Conservation (phyloP, 2,797 vertebrate species). For the Gastrophryne carolinensis region DNA sequence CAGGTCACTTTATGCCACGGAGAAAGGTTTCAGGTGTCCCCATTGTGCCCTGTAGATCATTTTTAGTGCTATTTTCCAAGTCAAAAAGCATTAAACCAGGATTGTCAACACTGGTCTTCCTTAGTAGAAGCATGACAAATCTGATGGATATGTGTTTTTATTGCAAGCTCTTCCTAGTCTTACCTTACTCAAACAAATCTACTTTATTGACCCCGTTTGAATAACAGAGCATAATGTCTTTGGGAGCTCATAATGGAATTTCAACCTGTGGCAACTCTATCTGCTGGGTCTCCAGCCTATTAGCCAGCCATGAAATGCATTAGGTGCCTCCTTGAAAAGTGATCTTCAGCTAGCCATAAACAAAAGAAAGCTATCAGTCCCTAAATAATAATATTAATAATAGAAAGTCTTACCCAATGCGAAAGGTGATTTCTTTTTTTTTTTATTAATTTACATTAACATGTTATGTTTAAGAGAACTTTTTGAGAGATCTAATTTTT, state of each 20-base stretch:
- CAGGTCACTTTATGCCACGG: conserved; percentile 36
- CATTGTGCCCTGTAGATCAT: conserved; percentile 20
- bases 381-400: background rate
- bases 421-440: no score
- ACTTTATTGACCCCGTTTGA: background rate
- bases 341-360: background rate
- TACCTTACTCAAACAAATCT: conserved; percentile 9
- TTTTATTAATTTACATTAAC: no score
- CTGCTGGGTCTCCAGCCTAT: background rate
- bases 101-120: conserved; percentile 34
- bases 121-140: conserved; percentile 25
- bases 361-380: background rate
- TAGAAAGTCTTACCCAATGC: background rate
- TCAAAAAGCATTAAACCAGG: conserved; percentile 9
- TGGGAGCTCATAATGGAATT: conserved; percentile 5
- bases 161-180: conserved; percentile 9
- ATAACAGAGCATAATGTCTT: background rate
- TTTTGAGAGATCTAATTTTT: no score
- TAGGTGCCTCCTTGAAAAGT: background rate
- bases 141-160: conserved; percentile 25
- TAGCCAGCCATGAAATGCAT: background rate
- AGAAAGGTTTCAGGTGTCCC: conserved; percentile 30
- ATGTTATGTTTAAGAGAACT: no score
- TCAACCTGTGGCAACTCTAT: conserved; percentile 5
- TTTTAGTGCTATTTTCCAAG: conserved; percentile 26